A percentile compares a stretch with the other conserved stretches of the same genome.
Conservation (phyloP, 1,140 invertebrate species). For the Drosophila busckii region DNA sequence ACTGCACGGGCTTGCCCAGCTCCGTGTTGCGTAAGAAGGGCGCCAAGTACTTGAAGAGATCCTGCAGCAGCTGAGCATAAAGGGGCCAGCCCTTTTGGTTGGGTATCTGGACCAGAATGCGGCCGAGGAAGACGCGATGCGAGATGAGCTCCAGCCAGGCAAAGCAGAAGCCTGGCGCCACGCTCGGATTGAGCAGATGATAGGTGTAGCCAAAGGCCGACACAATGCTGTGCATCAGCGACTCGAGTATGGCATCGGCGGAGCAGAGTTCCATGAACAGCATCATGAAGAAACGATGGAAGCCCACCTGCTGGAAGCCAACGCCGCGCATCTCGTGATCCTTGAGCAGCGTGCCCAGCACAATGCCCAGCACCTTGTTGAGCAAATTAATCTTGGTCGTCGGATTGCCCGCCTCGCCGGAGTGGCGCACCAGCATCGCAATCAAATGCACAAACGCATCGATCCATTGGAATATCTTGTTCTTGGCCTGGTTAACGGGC, state of each 20-base stretch:
- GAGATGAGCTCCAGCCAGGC: constrained; percentile 99
- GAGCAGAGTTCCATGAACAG: constrained; percentile 97
- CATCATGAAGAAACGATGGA: constrained; percentile 98
- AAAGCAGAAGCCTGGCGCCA: constrained; percentile 97
- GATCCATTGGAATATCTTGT: constrained; percentile 96
- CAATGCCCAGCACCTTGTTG: constrained; percentile 97
- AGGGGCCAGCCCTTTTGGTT: constrained; percentile 92
- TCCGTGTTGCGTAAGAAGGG: constrained; percentile 98
- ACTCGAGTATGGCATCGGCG: constrained; percentile 90
- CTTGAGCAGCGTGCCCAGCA: constrained; percentile 95
- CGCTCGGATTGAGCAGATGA: constrained; percentile 94
- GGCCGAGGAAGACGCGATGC: constrained; percentile 96
- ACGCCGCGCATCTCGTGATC: constrained; percentile 94
- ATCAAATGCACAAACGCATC: constrained; percentile 97
- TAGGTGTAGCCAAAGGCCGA: constrained; percentile 95
- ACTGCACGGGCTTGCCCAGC: constrained; percentile 93
- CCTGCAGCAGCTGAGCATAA: constrained; percentile 94
- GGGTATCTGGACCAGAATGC: constrained; percentile 93
- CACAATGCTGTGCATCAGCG: constrained; percentile 81
- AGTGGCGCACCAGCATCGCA: constrained; percentile 97
- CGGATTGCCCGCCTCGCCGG: constrained; percentile 91
- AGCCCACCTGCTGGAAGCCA: constrained; percentile 98
- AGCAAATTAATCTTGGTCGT: constrained; percentile 97
- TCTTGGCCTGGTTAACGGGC: constrained; percentile 84
- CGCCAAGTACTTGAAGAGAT: constrained; percentile 97